Conservation (phyloP, 1,140 invertebrate genomes). For the Hirudo medicinalis region DNA sequence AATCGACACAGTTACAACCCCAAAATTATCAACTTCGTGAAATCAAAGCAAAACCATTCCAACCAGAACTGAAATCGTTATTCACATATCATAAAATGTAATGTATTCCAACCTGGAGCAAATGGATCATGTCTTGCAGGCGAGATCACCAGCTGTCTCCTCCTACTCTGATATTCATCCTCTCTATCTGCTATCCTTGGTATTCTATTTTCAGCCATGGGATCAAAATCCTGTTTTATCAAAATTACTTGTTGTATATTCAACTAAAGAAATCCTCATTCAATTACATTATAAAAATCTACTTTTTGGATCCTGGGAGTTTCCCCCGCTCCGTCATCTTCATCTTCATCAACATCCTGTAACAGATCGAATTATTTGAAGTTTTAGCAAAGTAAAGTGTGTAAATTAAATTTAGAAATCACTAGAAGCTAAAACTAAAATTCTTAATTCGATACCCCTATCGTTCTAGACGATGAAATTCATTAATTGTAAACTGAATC, state of each 20-base stretch:
- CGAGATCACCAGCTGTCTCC: slow-evolving; percentile 72
- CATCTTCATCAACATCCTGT: neutral
- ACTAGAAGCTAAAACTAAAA: neutral
- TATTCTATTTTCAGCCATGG: slow-evolving; percentile 77
- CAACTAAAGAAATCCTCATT: neutral
- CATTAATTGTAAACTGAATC: neutral
- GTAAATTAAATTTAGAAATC: neutral
- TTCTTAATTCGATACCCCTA: neutral
- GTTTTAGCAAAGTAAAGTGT: neutral
- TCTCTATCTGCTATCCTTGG: slow-evolving; percentile 79
- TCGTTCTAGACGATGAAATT: neutral
- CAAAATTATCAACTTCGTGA: too few species aligned
- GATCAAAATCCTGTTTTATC: slow-evolving; percentile 70
- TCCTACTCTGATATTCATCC: slow-evolving; percentile 83
- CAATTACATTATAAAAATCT: slow-evolving; percentile 18
- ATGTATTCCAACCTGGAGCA: slow-evolving; percentile 68
- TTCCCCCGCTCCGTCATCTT: neutral
- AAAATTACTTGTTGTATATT: neutral
- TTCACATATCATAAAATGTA: neutral
- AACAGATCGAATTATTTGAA: neutral
- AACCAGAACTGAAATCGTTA: too few species aligned
- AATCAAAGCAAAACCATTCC: too few species aligned
- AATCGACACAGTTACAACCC: too few species aligned
- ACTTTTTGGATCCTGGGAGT: neutral
- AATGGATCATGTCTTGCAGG: slow-evolving; percentile 83